Percentiles rank a stretch among this genome's conserved stretches.
phyloP scores from a whole-genome alignment of 1,140 invertebrate genomes.

The Drosophila albomicans region DNA sequence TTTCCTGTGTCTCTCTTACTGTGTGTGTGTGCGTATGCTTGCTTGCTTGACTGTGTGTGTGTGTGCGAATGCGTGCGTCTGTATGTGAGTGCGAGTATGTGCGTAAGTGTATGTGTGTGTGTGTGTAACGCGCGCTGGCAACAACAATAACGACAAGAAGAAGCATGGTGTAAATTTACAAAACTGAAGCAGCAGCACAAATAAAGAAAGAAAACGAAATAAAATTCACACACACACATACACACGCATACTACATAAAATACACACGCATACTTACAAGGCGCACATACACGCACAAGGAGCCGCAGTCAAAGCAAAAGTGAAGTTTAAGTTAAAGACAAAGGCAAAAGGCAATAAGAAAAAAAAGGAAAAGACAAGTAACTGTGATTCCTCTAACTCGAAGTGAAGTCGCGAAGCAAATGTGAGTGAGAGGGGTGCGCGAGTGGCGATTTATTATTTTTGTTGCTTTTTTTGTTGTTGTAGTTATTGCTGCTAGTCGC shows the following conservation, averaged over 20 bases:
- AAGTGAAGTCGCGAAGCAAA: conserved; percentile 12
- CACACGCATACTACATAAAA: not conserved
- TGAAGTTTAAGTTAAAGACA: conserved; percentile 30
- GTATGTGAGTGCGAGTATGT: conserved; percentile 8
- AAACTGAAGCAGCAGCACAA: conserved; percentile 36
- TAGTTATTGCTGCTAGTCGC: conserved; percentile 2
- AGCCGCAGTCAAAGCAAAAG: conserved; percentile 9
- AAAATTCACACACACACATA: conserved; percentile 11
- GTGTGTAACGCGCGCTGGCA: conserved; percentile 37
- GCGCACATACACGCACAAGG: conserved; percentile 14
- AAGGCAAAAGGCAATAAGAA: conserved; percentile 14
- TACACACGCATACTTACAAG: conserved; percentile 1
- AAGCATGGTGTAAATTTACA: conserved; percentile 45
- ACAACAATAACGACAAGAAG: conserved; percentile 57
- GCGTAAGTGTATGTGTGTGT: conserved; percentile 25
- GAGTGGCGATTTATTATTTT: conserved; percentile 17
- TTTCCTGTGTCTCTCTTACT: conserved; percentile 63
- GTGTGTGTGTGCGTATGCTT: conserved; percentile 40
- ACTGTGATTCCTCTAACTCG: conserved; percentile 22
- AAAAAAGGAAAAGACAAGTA: conserved; percentile 3
- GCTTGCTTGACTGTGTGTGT: conserved; percentile 1
- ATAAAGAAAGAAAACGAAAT: conserved; percentile 31
- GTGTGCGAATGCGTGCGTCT: conserved; percentile 14
- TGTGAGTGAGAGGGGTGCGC: not conserved
- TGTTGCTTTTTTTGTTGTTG: conserved; percentile 1